Conservation (phyloP, 2,888 invertebrate genomes). For the Bombylius major region DNA sequence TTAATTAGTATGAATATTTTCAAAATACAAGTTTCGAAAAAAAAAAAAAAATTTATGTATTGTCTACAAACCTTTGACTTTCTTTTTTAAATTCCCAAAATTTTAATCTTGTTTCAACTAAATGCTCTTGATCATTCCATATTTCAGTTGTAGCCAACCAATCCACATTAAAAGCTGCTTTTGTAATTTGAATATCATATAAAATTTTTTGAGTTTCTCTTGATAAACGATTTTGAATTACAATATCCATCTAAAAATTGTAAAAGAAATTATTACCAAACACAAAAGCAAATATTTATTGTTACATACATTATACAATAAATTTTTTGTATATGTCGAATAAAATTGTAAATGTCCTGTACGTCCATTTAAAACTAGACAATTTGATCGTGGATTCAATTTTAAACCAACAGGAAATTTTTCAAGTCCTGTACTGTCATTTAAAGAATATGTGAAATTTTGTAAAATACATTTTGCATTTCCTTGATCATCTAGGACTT, state of each 20-base stretch:
- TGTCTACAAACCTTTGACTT: conserved; percentile 42
- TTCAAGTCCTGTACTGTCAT: conserved; percentile 36
- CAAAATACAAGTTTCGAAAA: background rate
- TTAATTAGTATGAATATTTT: background rate
- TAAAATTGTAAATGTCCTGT: conserved; percentile 66
- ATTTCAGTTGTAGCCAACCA: conserved; percentile 66
- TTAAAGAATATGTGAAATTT: conserved; percentile 49
- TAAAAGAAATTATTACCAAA: conserved; percentile 3
- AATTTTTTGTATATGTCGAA: conserved; percentile 46
- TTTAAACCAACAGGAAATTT: conserved; percentile 35
- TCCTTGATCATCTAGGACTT: conserved; percentile 42
- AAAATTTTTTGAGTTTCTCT: conserved; percentile 46
- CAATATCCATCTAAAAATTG: conserved; percentile 50
- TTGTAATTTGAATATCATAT: conserved; percentile 51
- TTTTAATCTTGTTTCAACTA: conserved; percentile 54
- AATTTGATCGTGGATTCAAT: conserved; percentile 49
- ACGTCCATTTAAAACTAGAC: conserved; percentile 57
- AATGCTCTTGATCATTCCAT: conserved; percentile 44
- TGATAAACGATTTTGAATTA: conserved; percentile 54
- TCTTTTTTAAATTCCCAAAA: conserved; percentile 56
- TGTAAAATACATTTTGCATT: conserved; percentile 47
- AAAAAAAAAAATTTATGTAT: background rate
- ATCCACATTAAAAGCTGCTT: conserved; percentile 50
- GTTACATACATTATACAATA: conserved; percentile 55
- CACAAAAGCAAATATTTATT: background rate